Evolutionary conservation across 2,797 vertebrate species (phyloP), one percentile per base, ranked within the genome.

Genomic region (Acridotheres tristis): DNA sequence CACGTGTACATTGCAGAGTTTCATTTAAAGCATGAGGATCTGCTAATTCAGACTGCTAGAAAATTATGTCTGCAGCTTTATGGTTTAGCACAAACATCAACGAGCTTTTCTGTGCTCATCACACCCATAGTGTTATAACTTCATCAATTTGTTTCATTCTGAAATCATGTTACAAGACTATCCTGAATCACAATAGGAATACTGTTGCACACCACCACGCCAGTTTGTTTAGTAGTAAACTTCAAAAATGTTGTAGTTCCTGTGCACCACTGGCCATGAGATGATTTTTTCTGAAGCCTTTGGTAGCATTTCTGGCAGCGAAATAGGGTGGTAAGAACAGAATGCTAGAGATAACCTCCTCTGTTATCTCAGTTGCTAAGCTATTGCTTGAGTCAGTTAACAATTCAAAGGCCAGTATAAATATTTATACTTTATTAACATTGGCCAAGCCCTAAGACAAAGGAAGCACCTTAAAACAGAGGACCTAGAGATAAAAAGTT

Each of bases 351-450:
- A 72, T 63, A 78, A 59, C 34, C 38, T 84, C 27, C 42, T 51
- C 6, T 67, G 42, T 74, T 81, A 78, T 45, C 71, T 67, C 72
- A 72, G 72, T 82, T 94, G 75, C 90, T 90, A 95, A 75, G 67
- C 20, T 79, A 47, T 90, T 85, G 84, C 72, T 85, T 82, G 48
- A 92, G 62, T 38, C 72, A 71, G 53, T 53, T 81, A 73, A 54
- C 51, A 81, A 42, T 66, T 62, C 83, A 81, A 81, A 90, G 57
- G 26, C 43, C 62, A 85, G n/a, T 59, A 92, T 42, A 88, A 90
- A 92, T 84, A 85, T 78, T 92, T 90, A 32, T 71, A 29, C 62
- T 82, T 88, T 82, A 85, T 67, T 85, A 81, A 57, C 75, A 75
- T 71, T 67, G 54, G 45, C 71, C 84, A 85, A 85, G 12, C 53